Evolutionary conservation across 2,888 invertebrate genomes (phyloP).

Genomic region (Eremobia ochroleuca): DNA sequence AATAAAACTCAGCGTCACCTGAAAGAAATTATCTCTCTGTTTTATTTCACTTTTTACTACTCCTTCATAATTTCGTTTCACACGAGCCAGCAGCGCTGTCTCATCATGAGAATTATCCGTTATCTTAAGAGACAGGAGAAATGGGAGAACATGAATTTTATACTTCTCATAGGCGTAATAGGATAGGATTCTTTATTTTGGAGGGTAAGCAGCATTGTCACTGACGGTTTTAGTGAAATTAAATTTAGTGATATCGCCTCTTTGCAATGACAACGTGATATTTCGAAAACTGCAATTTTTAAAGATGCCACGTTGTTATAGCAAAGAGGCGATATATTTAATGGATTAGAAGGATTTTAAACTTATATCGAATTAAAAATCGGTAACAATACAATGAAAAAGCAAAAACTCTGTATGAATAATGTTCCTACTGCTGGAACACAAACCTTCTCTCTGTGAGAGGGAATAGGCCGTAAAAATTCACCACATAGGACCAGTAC

Average conservation of each 20-base stretch:
- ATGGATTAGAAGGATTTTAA: not conserved
- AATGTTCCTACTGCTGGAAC: not conserved
- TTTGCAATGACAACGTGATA: no score
- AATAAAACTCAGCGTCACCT: constrained; percentile 50
- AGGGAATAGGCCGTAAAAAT: not conserved
- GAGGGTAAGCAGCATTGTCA: not conserved
- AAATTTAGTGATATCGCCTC: not conserved
- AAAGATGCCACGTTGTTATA: no score
- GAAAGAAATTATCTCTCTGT: constrained; percentile 48
- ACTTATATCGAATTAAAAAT: not conserved
- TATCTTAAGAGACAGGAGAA: constrained; percentile 40
- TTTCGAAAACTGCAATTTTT: no score
- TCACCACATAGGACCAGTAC: no score
- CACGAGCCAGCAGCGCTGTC: constrained; percentile 39
- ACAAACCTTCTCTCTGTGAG: not conserved
- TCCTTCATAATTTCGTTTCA: constrained; percentile 58
- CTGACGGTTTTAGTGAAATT: not conserved
- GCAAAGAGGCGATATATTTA: no score
- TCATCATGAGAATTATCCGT: constrained; percentile 49
- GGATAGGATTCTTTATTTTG: not conserved
- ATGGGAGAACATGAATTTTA: constrained; percentile 16
- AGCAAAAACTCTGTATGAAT: not conserved
- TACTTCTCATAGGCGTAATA: constrained; percentile 5
- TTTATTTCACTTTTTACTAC: constrained; percentile 65
- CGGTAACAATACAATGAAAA: no score